Conservation (phyloP, 2,888 invertebrate species). For the Dryococelus australis region DNA sequence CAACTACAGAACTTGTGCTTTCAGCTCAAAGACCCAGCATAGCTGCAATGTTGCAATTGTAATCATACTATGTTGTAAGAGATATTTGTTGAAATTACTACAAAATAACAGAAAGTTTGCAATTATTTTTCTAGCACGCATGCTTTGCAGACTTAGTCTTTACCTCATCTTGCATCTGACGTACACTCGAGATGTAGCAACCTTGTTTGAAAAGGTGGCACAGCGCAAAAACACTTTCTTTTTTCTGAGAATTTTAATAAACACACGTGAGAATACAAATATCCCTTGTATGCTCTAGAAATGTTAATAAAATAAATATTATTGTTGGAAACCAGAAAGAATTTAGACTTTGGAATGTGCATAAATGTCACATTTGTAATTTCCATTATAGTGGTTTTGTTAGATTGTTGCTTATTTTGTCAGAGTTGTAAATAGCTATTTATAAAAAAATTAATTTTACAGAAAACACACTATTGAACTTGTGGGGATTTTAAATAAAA, state of each 20-base stretch:
- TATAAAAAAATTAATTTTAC: constrained; percentile 16
- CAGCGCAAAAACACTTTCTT: background rate
- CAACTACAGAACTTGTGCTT: too few species aligned
- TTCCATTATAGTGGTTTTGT: background rate
- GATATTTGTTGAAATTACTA: too few species aligned
- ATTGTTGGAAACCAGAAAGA: background rate
- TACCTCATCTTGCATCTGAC: background rate
- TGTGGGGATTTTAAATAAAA: constrained; percentile 10
- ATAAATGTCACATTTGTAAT: constrained; percentile 5
- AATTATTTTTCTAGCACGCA: background rate
- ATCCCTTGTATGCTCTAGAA: constrained; percentile 9
- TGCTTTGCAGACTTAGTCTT: background rate
- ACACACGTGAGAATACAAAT: background rate
- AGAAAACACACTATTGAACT: constrained; percentile 13
- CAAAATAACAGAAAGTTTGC: too few species aligned
- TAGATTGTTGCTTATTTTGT: background rate
- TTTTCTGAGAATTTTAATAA: background rate
- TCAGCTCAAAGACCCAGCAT: too few species aligned
- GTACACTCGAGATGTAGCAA: background rate
- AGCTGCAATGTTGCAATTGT: too few species aligned
- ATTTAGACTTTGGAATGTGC: background rate
- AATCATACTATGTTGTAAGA: too few species aligned
- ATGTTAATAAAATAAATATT: constrained; percentile 3
- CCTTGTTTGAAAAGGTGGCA: background rate
- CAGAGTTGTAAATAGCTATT: constrained; percentile 11